Evolutionary conservation across 2,888 invertebrate genomes (phyloP).

Genomic region (Aphodius sticticus): DNA sequence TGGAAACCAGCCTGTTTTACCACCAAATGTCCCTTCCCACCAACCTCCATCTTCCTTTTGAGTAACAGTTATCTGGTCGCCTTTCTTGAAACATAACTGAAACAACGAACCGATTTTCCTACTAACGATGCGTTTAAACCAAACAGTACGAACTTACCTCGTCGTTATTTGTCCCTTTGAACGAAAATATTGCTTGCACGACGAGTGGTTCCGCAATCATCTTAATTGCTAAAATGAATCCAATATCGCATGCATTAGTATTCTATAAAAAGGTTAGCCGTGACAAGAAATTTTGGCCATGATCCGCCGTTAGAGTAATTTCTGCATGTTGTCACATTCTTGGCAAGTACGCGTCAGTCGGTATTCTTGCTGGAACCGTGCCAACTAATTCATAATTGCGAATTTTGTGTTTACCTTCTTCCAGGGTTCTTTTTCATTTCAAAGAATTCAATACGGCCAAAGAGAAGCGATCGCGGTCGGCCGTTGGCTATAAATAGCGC

Average conservation of each 20-base stretch:
- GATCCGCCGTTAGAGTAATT: conserved; percentile 54
- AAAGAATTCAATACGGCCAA: conserved; percentile 17
- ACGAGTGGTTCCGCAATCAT: conserved; percentile 71
- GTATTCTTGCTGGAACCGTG: conserved; percentile 41
- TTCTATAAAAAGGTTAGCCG: conserved; percentile 32
- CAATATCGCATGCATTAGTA: conserved; percentile 26
- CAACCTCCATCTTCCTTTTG: conserved; percentile 97
- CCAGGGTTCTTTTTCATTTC: conserved; percentile 5
- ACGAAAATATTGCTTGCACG: conserved; percentile 92
- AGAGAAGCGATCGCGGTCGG: neutral
- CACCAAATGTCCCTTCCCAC: conserved; percentile 98
- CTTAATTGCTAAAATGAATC: conserved; percentile 36
- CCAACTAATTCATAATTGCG: conserved; percentile 39
- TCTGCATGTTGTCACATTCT: conserved; percentile 60
- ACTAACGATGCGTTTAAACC: neutral
- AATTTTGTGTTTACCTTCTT: conserved; percentile 33
- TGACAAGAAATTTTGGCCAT: conserved; percentile 47
- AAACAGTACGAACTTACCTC: conserved; percentile 68
- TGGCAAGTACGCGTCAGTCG: conserved; percentile 51
- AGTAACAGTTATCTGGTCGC: conserved; percentile 95
- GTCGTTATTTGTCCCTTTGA: conserved; percentile 96
- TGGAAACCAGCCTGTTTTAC: conserved; percentile 98
- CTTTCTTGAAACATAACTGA: conserved; percentile 92
- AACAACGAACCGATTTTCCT: conserved; percentile 45
- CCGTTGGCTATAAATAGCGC: conserved; percentile 13